Conservation (phyloP, 2,797 vertebrate species). For the Alectoris magna region DNA sequence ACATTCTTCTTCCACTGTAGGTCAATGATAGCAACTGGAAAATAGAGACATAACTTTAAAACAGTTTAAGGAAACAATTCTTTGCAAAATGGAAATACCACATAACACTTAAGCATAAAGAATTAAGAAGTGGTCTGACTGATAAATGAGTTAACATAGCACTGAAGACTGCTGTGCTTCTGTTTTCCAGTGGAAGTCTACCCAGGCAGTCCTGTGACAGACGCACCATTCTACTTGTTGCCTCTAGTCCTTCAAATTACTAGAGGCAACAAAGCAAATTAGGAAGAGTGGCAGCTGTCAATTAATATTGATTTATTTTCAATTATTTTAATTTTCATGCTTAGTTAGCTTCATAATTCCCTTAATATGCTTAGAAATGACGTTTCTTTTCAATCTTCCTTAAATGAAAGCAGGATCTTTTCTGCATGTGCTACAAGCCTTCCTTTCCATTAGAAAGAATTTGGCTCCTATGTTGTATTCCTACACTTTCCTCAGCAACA, state of each 20-base stretch:
- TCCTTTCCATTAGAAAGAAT: neutral
- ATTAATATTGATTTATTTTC: constrained; percentile 48
- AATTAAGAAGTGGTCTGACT: neutral
- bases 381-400: neutral
- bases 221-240: neutral
- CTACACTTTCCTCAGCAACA: neutral
- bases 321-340: constrained; percentile 37
- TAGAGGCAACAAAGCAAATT: constrained; percentile 1
- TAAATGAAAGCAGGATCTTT: neutral
- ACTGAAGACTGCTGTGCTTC: neutral
- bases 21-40: constrained; percentile 43
- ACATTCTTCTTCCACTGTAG: constrained; percentile 44
- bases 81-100: neutral
- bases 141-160: neutral
- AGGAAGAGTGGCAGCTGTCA: constrained; percentile 38
- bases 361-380: constrained; percentile 39
- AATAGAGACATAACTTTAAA: constrained; percentile 38
- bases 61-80: neutral
- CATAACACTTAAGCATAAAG: neutral
- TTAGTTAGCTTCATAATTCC: constrained; percentile 39
- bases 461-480: neutral
- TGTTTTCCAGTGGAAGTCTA: neutral
- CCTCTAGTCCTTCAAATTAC: neutral
- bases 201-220: neutral
- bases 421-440: neutral